A percentile compares a stretch with the other conserved stretches of the same genome.
phyloP scores from a whole-genome alignment of 2,113 vertebrate genomes.

The Anas platyrhynchos region DNA sequence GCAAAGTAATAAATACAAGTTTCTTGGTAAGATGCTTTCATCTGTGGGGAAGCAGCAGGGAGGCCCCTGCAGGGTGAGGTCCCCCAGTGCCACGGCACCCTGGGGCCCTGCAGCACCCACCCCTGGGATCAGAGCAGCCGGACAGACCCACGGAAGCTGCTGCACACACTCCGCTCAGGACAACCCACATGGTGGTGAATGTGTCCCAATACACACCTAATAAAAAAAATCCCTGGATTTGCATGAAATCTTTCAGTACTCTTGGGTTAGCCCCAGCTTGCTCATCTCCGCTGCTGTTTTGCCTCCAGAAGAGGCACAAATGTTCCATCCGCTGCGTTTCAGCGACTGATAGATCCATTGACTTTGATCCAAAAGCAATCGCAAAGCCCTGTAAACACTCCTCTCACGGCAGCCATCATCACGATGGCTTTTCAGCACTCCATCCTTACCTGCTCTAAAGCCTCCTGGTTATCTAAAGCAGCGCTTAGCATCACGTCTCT shows the following conservation, averaged over 20 bases:
- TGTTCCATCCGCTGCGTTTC: background rate
- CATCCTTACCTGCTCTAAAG: background rate
- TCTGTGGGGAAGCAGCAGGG: background rate
- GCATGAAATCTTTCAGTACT: background rate
- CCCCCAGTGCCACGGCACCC: rapidly evolving
- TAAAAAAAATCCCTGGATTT: background rate
- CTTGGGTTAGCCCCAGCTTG: background rate
- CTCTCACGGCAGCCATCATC: background rate
- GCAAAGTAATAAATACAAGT: rapidly evolving
- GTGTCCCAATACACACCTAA: rapidly evolving
- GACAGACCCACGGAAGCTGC: too few relatives aligned
- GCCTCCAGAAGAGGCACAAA: rapidly evolving
- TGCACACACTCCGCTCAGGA: background rate
- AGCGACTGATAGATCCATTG: background rate
- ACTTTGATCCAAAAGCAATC: background rate
- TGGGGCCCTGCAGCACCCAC: background rate
- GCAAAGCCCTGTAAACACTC: background rate
- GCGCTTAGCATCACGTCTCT: rapidly evolving
- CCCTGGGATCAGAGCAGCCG: background rate
- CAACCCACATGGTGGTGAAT: background rate
- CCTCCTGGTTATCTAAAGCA: background rate
- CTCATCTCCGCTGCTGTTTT: background rate
- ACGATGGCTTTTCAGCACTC: background rate
- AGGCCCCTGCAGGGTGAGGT: background rate
- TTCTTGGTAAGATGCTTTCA: background rate